These are phyloP conservation scores for Ahaetulla prasina DNA, from an alignment of 2,113 vertebrate genomes.

Conservation along the genomic window DNA sequence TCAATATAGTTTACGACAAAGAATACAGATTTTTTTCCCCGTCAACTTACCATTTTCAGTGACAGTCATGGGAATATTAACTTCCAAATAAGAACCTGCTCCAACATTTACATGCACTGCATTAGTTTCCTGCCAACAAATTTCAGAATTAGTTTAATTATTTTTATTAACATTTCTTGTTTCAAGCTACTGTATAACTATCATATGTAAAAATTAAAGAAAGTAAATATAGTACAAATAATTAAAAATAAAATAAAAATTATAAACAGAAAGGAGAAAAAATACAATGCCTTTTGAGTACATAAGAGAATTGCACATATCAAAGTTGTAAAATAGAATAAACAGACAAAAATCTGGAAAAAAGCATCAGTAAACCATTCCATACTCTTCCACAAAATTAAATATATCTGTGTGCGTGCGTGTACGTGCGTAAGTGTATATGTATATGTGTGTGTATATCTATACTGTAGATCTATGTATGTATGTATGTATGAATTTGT, in stretches of 20 bases:
- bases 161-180: not conserved
- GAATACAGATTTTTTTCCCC: not conserved
- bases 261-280: not conserved
- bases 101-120: slow-evolving; percentile 99
- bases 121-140: slow-evolving; percentile 86
- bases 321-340: not conserved
- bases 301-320: not conserved
- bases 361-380: not conserved
- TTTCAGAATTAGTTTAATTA: slow-evolving; percentile 3
- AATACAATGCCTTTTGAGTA: not conserved
- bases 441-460: no score
- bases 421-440: no score
- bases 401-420: not conserved
- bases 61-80: slow-evolving; percentile 98
- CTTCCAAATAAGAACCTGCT: slow-evolving; percentile 97
- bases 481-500: no score
- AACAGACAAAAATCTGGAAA: not conserved
- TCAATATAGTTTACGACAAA: not conserved
- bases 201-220: not conserved
- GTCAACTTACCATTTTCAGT: slow-evolving; percentile 82
- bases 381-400: not conserved
- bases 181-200: not conserved
- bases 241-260: slow-evolving; percentile 3
- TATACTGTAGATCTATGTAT: no score
- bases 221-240: rapidly evolving